These are phyloP conservation scores for Dolichoris vasculosae DNA, from an alignment of 1,140 invertebrate genomes.

Conservation along the genomic window DNA sequence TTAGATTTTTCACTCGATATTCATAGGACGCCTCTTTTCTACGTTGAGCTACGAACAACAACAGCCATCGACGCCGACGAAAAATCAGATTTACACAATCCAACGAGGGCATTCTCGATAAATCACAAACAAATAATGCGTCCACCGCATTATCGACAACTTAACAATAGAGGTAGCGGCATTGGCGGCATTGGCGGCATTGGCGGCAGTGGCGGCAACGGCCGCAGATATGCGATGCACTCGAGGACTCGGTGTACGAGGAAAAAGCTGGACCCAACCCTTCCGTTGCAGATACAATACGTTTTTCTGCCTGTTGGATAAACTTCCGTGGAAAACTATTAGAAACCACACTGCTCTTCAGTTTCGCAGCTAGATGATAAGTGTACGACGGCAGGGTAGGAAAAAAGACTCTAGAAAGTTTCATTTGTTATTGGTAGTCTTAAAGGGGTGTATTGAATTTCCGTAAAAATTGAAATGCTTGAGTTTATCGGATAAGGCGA, in stretches of 20 bases:
- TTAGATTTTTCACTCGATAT: slow-evolving; percentile 34
- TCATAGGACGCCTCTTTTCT: not conserved
- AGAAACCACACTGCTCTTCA: not conserved
- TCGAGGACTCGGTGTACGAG: not conserved
- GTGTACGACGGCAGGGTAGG: not conserved
- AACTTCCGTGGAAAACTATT: not conserved
- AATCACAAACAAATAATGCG: slow-evolving; percentile 38
- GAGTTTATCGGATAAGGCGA: not conserved
- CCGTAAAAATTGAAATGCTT: not conserved
- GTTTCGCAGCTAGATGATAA: not conserved
- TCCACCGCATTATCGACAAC: slow-evolving; percentile 3
- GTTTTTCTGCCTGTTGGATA: not conserved
- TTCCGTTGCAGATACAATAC: slow-evolving; percentile 1
- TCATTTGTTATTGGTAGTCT: not conserved
- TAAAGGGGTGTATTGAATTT: not conserved
- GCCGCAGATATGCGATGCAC: not conserved
- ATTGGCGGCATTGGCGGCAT: not conserved
- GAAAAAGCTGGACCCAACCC: not conserved
- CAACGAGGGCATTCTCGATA: not conserved
- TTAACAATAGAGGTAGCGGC: not conserved
- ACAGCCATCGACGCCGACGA: not conserved
- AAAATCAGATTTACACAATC: slow-evolving; percentile 3
- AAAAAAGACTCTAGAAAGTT: not conserved
- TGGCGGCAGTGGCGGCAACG: not conserved
- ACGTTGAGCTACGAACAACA: not conserved